phyloP scores from a whole-genome alignment of 1,140 invertebrate species.

The Drosophila setifemur region DNA sequence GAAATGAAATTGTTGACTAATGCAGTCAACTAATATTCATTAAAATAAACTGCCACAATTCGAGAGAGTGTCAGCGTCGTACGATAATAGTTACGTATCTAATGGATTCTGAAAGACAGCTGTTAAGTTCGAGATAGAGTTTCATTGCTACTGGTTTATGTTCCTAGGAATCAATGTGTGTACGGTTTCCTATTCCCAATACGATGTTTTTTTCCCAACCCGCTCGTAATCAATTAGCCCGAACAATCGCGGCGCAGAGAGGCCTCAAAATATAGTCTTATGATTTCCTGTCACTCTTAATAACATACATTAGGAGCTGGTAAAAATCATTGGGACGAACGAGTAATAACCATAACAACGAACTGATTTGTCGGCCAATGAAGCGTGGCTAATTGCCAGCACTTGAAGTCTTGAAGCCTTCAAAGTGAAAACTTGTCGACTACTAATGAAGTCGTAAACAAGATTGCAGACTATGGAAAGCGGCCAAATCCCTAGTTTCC shows the following conservation, averaged over 20 bases:
- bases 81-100: not conserved
- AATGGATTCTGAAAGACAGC: not conserved
- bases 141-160: not conserved
- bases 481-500: conserved; percentile 4
- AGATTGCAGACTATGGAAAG: conserved; percentile 26
- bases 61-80: not conserved
- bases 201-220: not conserved
- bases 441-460: conserved; percentile 71
- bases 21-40: conserved; percentile 69
- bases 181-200: conserved; percentile 17
- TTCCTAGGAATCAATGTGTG: not conserved
- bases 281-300: conserved; percentile 77
- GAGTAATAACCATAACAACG: conserved; percentile 36
- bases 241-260: conserved; percentile 35
- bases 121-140: conserved; percentile 8
- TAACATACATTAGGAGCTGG: conserved; percentile 21
- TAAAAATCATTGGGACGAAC: not conserved
- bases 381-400: conserved; percentile 71
- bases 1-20: conserved; percentile 29
- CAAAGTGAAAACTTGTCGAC: conserved; percentile 59
- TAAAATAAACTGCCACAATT: conserved; percentile 46
- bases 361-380: conserved; percentile 65
- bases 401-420: conserved; percentile 23
- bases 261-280: conserved; percentile 67
- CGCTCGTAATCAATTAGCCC: conserved; percentile 50